Evolutionary conservation across 2,888 invertebrate species (phyloP).

Genomic region (Chloroclysta siterata): DNA sequence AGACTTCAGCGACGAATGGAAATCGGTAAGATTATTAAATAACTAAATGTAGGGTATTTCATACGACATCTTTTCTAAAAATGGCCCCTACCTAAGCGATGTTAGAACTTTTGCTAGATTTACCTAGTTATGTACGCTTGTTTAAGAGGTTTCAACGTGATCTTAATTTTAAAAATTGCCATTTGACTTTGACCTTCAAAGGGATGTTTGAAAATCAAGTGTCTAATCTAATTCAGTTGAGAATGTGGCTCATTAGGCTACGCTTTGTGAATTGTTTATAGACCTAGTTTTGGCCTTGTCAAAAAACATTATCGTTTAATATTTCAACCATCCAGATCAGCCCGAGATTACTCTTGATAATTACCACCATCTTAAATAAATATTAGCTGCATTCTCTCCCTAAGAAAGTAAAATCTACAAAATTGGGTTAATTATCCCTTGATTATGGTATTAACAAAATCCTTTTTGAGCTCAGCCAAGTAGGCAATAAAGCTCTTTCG

Average conservation of each 20-base stretch:
- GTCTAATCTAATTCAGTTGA: too few relatives aligned
- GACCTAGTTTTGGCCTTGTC: background rate
- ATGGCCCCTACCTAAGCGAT: too few relatives aligned
- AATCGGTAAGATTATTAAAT: background rate
- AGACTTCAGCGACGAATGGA: background rate
- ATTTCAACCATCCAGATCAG: too few relatives aligned
- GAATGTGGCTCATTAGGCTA: too few relatives aligned
- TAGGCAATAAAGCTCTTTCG: conserved; percentile 22
- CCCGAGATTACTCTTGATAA: conserved; percentile 17
- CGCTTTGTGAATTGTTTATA: background rate
- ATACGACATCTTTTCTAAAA: too few relatives aligned
- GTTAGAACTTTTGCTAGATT: too few relatives aligned
- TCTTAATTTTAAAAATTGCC: too few relatives aligned
- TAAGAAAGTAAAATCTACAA: conserved; percentile 13
- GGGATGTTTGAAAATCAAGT: too few relatives aligned
- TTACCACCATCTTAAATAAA: conserved; percentile 22
- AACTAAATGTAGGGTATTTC: background rate
- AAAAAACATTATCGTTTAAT: background rate
- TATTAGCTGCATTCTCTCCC: conserved; percentile 4
- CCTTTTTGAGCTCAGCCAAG: conserved; percentile 18
- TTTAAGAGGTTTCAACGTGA: too few relatives aligned
- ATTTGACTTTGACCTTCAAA: too few relatives aligned
- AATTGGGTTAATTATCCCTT: conserved; percentile 32
- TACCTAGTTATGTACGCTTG: too few relatives aligned
- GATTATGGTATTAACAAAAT: conserved; percentile 28